These are phyloP conservation scores for Siniperca obscura DNA, from an alignment of 2,797 vertebrate species.

Conservation along the genomic window DNA sequence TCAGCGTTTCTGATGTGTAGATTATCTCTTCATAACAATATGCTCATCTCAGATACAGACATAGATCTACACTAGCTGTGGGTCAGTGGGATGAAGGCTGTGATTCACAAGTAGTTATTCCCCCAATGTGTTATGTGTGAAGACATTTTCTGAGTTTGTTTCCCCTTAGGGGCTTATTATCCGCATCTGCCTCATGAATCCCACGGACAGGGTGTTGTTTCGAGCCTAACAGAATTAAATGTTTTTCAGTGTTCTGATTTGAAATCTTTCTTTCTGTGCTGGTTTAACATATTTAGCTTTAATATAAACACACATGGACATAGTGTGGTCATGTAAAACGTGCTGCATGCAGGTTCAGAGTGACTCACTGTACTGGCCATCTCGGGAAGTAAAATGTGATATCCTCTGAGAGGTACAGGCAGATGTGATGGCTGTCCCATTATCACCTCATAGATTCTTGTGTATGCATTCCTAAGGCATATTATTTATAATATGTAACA, in stretches of 20 bases:
- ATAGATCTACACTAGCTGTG: constrained; percentile 6
- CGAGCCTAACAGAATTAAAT: constrained; percentile 23
- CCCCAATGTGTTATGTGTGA: constrained; percentile 32
- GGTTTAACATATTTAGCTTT: constrained; percentile 17
- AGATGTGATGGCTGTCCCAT: constrained; percentile 41
- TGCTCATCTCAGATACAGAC: constrained; percentile 13
- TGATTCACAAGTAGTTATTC: constrained; percentile 22
- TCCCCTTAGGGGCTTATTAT: constrained; percentile 40
- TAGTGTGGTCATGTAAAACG: neutral
- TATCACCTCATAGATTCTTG: constrained; percentile 36
- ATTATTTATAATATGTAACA: constrained; percentile 31
- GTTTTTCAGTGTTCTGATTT: constrained; percentile 12
- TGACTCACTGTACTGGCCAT: constrained; percentile 27
- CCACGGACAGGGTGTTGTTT: constrained; percentile 37
- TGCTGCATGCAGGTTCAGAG: constrained; percentile 11
- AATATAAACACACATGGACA: constrained; percentile 22
- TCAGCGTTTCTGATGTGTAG: constrained; percentile 13
- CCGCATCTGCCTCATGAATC: constrained; percentile 60
- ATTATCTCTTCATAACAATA: neutral
- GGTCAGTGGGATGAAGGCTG: constrained; percentile 13
- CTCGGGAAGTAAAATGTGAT: constrained; percentile 11
- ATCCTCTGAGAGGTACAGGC: constrained; percentile 21
- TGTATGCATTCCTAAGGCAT: constrained; percentile 29
- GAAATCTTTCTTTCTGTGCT: constrained; percentile 5
- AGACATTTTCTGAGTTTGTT: constrained; percentile 35